These are phyloP conservation scores for Onychomys torridus DNA, from an alignment of 2,797 vertebrate genomes.

Conservation along the genomic window DNA sequence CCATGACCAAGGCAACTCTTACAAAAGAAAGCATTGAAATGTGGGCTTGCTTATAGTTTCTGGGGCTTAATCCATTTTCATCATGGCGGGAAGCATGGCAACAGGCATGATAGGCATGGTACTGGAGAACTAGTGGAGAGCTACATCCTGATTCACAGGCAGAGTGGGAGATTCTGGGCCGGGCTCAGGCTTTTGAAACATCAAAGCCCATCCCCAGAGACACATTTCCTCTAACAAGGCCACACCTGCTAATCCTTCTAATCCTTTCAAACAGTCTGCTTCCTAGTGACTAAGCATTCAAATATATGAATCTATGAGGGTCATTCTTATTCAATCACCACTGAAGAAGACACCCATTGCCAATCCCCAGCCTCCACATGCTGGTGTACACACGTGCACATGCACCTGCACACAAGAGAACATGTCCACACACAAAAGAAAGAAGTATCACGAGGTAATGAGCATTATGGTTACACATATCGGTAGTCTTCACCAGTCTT, in stretches of 20 bases:
- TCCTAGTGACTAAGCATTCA: background rate
- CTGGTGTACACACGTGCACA: background rate
- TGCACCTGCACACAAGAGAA: background rate
- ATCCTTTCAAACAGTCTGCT: background rate
- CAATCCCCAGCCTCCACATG: background rate
- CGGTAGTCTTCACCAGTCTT: background rate
- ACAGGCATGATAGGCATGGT: background rate
- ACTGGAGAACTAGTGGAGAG: background rate
- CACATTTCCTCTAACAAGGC: background rate
- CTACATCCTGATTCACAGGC: background rate
- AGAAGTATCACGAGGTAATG: background rate
- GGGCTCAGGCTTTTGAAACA: background rate
- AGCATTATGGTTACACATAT: background rate
- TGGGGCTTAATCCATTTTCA: too few species aligned
- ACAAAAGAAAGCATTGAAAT: background rate
- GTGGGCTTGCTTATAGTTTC: background rate
- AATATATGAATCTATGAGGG: background rate
- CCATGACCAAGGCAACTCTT: background rate
- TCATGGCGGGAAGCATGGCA: background rate
- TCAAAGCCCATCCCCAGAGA: background rate
- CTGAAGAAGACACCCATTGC: background rate
- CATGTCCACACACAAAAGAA: background rate
- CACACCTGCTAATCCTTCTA: background rate
- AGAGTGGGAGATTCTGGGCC: background rate
- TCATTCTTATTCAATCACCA: background rate